phyloP scores from a whole-genome alignment of 2,888 invertebrate genomes.

The Hydroisotoma schaefferi region DNA sequence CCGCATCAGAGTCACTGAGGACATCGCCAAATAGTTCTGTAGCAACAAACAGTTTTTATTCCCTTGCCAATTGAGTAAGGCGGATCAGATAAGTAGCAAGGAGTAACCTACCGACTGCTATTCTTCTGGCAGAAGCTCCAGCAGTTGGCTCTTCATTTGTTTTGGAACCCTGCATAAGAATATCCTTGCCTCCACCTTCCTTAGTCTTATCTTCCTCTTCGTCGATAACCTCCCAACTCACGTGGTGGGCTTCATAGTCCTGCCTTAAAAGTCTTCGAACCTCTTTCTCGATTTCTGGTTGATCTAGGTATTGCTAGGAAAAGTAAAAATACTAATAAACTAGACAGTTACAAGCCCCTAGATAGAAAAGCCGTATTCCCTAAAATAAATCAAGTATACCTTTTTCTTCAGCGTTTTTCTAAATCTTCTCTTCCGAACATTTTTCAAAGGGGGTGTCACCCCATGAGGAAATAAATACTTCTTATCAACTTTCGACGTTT shows the following conservation, averaged over 20 bases:
- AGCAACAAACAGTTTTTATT: background rate
- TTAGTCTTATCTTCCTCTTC: conserved; percentile 68
- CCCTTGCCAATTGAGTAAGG: background rate
- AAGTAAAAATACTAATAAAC: background rate
- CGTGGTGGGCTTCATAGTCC: conserved; percentile 86
- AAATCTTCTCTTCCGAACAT: conserved; percentile 86
- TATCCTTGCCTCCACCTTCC: conserved; percentile 47
- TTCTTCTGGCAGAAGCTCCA: conserved; percentile 21
- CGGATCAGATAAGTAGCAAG: background rate
- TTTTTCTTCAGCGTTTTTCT: conserved; percentile 95
- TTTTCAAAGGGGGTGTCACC: conserved; percentile 91
- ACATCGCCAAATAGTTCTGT: conserved; percentile 75
- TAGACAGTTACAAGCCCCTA: background rate
- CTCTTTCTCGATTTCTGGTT: conserved; percentile 97
- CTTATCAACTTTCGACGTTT: conserved; percentile 79
- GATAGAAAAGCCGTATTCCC: background rate
- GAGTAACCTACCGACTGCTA: conserved; percentile 37
- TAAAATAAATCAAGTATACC: conserved; percentile 48
- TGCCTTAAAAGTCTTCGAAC: conserved; percentile 84
- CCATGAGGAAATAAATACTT: conserved; percentile 95
- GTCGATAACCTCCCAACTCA: conserved; percentile 83
- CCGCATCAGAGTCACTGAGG: conserved; percentile 75
- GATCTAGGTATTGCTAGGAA: conserved; percentile 70
- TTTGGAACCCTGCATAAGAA: conserved; percentile 47
- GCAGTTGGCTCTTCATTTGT: conserved; percentile 44